Evolutionary conservation across 2,113 vertebrate genomes (phyloP).

Genomic region (Callospermophilus lateralis): DNA sequence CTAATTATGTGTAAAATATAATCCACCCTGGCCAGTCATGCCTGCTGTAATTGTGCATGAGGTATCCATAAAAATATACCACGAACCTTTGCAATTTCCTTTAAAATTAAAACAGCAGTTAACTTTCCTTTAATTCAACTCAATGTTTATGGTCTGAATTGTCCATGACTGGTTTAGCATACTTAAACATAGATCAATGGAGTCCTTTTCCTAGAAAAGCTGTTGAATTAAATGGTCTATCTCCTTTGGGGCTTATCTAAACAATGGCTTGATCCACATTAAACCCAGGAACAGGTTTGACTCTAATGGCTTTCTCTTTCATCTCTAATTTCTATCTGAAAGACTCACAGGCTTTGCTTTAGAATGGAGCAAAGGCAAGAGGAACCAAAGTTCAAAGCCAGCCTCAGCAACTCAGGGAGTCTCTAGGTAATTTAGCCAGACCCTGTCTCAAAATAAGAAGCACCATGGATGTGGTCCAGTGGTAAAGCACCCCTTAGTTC

Average conservation of each 20-base stretch:
- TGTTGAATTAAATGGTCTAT: neutral
- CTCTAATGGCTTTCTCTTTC: neutral
- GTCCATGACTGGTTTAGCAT: constrained; percentile 33
- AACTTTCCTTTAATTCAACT: constrained; percentile 58
- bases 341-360: neutral
- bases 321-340: constrained; percentile 4
- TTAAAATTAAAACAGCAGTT: constrained; percentile 21
- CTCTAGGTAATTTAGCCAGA: no score
- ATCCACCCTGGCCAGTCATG: constrained; percentile 30
- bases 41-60: constrained; percentile 61
- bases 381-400: no score
- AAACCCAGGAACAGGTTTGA: neutral
- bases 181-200: constrained; percentile 53
- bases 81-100: constrained; percentile 28
- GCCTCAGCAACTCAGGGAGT: no score
- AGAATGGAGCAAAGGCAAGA: neutral
- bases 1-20: constrained; percentile 77
- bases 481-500: no score
- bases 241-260: constrained; percentile 25
- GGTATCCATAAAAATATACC: constrained; percentile 64
- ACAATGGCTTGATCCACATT: neutral
- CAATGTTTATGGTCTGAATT: constrained; percentile 28
- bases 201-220: neutral
- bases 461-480: no score
- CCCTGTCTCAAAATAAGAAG: no score